Base-by-base conservation (phyloP, 2,888 invertebrate genomes). In the Arrhopalites spinosus region DNA sequence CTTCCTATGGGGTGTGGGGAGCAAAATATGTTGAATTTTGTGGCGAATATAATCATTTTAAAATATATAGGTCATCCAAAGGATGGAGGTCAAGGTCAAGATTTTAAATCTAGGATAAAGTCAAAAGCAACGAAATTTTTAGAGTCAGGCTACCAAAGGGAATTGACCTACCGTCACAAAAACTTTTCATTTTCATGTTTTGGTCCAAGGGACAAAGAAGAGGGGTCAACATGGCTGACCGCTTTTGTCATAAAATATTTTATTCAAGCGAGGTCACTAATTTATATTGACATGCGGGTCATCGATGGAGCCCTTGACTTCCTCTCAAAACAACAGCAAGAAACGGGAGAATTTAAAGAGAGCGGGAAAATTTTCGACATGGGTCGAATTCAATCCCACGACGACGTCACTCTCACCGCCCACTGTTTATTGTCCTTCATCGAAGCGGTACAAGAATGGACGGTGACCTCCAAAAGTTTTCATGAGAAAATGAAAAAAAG, bases 111-210 rank as follows among this genome's bases (percentile, higher is more conserved):
- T 0, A 75, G 74, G 56, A 71, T 78, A 29, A 68, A 50, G 36
- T 17, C 23, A 13, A 78, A 75, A 63, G 68, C 76, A 0, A 36
- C 66, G 11, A 8, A 73, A 8, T 89, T 88, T 83, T 89, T 96
- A 84, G 93, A 95, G 81, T 87, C 90, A 27, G 95, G 96, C 3
- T 98, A 96, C 86, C 98, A 98, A 84, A 90, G 94, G 78, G 91
- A 98, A 84, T 88, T 98, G 84, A 94, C 92, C 0, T 98, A 93
- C 86, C 90, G 91, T 20, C 59, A 59, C 25, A 2, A 20, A 7
- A 23, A 59, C 13, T 2, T 20, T 25, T 59, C 59, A 23, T 59
- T 23, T 13, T 59, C 59, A 7, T 20, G 23, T 23, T 59, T 59
- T 23, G 59, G 59, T 20, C 20, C 74, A 83, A 84, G 89, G 82